Evolutionary conservation across 2,113 vertebrate species (phyloP).

Genomic region (Piprites chloris): DNA sequence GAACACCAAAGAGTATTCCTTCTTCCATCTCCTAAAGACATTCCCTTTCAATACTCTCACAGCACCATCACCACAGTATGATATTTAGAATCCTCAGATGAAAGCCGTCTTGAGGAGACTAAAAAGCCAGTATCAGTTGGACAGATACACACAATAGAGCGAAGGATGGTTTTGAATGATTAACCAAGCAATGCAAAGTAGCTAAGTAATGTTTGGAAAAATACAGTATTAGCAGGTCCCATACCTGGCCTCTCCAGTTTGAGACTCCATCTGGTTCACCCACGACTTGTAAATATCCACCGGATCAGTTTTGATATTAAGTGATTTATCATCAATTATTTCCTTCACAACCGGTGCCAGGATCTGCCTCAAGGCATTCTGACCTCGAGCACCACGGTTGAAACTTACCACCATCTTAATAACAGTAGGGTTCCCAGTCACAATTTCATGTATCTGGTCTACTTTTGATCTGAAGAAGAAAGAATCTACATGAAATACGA

Average conservation of each 20-base stretch:
- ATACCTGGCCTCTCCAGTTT: conserved; percentile 96
- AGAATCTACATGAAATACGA: neutral
- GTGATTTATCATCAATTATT: conserved; percentile 94
- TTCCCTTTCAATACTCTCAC: neutral
- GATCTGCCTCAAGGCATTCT: conserved; percentile 94
- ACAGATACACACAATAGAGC: neutral
- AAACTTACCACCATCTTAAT: conserved; percentile 99
- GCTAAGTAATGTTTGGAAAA: neutral
- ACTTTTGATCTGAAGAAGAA: conserved; percentile 88
- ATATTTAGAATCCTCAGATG: neutral
- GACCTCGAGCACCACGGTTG: conserved; percentile 93
- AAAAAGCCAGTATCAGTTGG: neutral
- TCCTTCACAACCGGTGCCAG: conserved; percentile 94
- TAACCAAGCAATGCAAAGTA: neutral
- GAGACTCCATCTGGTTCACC: conserved; percentile 99
- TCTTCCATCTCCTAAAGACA: neutral
- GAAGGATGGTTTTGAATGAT: neutral
- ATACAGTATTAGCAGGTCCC: neutral
- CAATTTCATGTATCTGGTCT: conserved; percentile 96
- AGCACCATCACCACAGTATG: neutral
- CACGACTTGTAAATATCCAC: conserved; percentile 98
- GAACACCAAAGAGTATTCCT: neutral
- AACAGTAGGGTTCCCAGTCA: conserved; percentile 95
- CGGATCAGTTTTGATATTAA: conserved; percentile 97
- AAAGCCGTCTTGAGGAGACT: neutral